phyloP scores from a whole-genome alignment of 2,888 invertebrate species.

The Zhuqinia jingwanae region DNA sequence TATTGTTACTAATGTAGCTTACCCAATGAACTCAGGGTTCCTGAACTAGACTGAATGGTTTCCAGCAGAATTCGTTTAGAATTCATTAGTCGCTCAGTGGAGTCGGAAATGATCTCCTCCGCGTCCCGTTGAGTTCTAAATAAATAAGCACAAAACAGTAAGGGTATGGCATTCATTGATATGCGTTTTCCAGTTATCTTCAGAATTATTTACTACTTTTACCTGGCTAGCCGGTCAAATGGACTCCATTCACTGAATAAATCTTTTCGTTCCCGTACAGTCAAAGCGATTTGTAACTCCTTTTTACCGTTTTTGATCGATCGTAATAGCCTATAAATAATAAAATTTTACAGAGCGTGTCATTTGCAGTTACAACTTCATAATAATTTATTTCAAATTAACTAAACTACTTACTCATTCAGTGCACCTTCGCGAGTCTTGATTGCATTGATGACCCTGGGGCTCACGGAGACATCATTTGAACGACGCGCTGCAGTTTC shows the following conservation, averaged over 20 bases:
- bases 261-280: constrained; percentile 43
- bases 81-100: constrained; percentile 60
- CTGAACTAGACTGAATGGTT: constrained; percentile 57
- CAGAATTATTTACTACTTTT: neutral
- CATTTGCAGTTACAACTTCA: too few species aligned
- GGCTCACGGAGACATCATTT: constrained; percentile 43
- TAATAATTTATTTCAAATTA: too few species aligned
- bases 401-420: constrained; percentile 44
- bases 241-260: constrained; percentile 49
- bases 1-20: too few species aligned
- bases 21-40: constrained; percentile 58
- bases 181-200: neutral
- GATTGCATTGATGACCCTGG: constrained; percentile 30
- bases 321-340: neutral
- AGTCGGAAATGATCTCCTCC: constrained; percentile 59
- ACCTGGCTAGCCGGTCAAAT: constrained; percentile 29
- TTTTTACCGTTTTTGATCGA: constrained; percentile 1
- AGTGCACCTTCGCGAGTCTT: constrained; percentile 24
- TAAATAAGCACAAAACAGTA: neutral
- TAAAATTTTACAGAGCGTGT: too few species aligned
- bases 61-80: constrained; percentile 62
- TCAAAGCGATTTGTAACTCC: constrained; percentile 46
- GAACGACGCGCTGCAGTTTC: constrained; percentile 27
- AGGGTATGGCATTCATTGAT: neutral
- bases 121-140: constrained; percentile 33